Conservation (phyloP, 2,113 vertebrate genomes). For the Hiodon alosoides region DNA sequence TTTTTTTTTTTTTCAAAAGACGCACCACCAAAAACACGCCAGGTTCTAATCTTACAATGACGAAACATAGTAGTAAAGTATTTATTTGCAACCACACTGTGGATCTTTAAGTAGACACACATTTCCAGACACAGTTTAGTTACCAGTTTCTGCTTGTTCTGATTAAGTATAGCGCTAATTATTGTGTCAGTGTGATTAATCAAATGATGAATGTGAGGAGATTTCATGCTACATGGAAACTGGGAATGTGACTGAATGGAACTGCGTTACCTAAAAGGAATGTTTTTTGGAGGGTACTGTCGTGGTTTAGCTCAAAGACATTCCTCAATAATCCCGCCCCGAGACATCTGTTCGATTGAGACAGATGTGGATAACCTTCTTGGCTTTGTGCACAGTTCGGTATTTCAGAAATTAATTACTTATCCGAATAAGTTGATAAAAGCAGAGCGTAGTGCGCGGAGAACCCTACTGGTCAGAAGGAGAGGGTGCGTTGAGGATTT, state of each 20-base stretch:
- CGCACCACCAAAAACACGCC: too few species aligned
- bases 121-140: not conserved
- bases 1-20: too few species aligned
- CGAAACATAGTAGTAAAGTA: not conserved
- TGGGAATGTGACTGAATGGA: slow-evolving; percentile 3
- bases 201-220: not conserved
- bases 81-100: not conserved
- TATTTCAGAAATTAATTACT: not conserved
- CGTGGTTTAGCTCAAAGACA: not conserved
- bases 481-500: not conserved
- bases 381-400: not conserved
- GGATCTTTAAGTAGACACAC: not conserved
- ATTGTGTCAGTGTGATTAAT: not conserved
- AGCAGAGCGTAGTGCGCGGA: not conserved
- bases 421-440: not conserved
- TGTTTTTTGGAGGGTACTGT: not conserved
- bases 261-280: not conserved
- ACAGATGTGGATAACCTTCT: slow-evolving; percentile 2
- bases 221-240: not conserved
- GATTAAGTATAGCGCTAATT: not conserved
- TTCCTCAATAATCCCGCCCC: not conserved
- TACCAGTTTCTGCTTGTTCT: slow-evolving; percentile 9
- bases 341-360: slow-evolving; percentile 1
- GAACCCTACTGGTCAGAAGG: not conserved
- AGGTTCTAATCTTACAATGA: too few species aligned